Percentiles rank a stretch among this genome's conserved stretches.
phyloP scores from a whole-genome alignment of 2,888 invertebrate species.

The Hirtodrosophila cameraria region DNA sequence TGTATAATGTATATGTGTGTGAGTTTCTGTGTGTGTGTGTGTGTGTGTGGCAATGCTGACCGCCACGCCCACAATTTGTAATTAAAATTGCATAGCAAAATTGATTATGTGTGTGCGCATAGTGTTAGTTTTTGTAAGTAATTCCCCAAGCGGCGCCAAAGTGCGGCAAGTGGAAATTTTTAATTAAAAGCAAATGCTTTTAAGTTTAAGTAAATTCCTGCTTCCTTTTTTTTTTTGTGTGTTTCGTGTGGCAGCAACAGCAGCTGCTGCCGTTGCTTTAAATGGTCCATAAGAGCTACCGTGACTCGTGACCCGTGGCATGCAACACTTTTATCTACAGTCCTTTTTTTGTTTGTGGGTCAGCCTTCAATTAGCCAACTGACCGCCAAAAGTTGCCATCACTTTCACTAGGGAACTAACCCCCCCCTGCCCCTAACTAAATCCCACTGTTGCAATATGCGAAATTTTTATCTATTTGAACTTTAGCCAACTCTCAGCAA shows the following conservation, averaged over 20 bases:
- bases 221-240: conserved; percentile 33
- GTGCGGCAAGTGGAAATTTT: conserved; percentile 73
- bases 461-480: conserved; percentile 26
- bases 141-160: conserved; percentile 59
- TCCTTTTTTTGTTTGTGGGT: conserved; percentile 25
- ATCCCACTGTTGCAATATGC: conserved; percentile 18
- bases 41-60: conserved; percentile 45
- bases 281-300: conserved; percentile 20
- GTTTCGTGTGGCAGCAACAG: conserved; percentile 9
- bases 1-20: no score
- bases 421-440: not conserved
- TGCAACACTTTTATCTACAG: conserved; percentile 30
- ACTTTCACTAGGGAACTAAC: conserved; percentile 29
- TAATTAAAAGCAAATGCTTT: conserved; percentile 79
- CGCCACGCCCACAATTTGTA: conserved; percentile 76
- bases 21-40: conserved; percentile 10
- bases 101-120: conserved; percentile 57
- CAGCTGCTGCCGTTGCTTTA: conserved; percentile 34
- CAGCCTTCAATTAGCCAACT: conserved; percentile 70
- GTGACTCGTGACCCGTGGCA: conserved; percentile 6
- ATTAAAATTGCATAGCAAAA: conserved; percentile 76
- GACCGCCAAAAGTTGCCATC: conserved; percentile 70
- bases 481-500: conserved; percentile 15
- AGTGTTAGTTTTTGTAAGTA: conserved; percentile 66
- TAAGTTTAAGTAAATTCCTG: conserved; percentile 66